phyloP scores from a whole-genome alignment of 2,888 invertebrate species.

The Drosophila paracracens region DNA sequence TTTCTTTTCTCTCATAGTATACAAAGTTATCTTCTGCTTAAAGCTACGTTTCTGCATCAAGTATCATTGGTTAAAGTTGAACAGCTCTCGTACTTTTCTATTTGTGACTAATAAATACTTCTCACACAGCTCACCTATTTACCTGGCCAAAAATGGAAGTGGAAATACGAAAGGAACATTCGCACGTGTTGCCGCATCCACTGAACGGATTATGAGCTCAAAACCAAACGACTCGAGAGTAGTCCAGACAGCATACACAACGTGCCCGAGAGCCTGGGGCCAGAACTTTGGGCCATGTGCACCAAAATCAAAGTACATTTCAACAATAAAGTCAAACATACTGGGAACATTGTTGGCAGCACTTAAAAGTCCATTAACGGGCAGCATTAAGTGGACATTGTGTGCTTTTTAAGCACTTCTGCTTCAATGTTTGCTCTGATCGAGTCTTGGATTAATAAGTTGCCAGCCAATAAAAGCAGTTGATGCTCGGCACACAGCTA shows the following conservation, averaged over 20 bases:
- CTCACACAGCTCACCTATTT: conserved; percentile 45
- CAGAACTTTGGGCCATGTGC: conserved; percentile 12
- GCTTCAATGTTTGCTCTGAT: conserved; percentile 48
- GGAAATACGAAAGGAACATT: conserved; percentile 27
- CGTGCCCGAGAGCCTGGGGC: neutral
- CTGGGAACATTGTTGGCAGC: conserved; percentile 67
- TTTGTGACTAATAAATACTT: conserved; percentile 51
- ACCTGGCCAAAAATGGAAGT: conserved; percentile 25
- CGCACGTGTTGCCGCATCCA: conserved; percentile 72
- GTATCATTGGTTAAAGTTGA: conserved; percentile 19
- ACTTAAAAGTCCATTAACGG: conserved; percentile 81
- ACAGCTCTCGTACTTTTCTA: conserved; percentile 23
- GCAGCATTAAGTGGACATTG: conserved; percentile 77
- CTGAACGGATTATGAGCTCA: conserved; percentile 65
- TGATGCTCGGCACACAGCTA: conserved; percentile 21
- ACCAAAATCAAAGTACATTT: conserved; percentile 63
- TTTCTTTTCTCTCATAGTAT: too few species aligned
- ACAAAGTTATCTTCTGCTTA: neutral
- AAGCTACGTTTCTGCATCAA: neutral
- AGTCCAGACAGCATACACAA: conserved; percentile 4
- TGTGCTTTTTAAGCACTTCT: conserved; percentile 67
- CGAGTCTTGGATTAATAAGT: conserved; percentile 40
- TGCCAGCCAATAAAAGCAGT: neutral
- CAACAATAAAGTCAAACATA: conserved; percentile 73
- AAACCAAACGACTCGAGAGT: conserved; percentile 14